Evolutionary conservation across 2,888 invertebrate genomes (phyloP), one percentile per base, ranked within the genome.

Genomic region (Brachynemurus nebulosus): DNA sequence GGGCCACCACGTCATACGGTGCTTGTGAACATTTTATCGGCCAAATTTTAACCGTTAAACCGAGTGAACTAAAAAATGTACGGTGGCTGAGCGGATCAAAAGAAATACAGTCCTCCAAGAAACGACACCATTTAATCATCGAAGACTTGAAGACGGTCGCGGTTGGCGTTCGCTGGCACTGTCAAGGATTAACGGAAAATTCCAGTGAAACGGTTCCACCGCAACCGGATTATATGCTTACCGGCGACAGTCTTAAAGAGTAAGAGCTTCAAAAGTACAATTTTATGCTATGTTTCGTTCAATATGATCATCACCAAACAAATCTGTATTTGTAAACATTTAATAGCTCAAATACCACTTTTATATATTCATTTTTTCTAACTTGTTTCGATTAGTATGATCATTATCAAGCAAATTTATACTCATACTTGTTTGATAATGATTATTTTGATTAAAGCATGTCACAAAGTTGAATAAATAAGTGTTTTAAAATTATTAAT

Each of bases 81-180:
- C 80, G 80, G 57, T 89, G 92, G 85, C 67, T 90, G 17, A 74
- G 80, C 46, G 74, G 81, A 51, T 78, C 83, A 6, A 81, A 83
- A 60, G 76, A 79, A 49, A 76, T 86, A 8, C 37, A 44, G 9
- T n/a, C 49, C 30, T 27, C 25, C 2, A 57, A 59, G 41, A 55
- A 54, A 11, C 48, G 59, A 17, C 63, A 63, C 48, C 50, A 60
- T 70, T 84, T 86, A 52, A 80, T 81, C 4, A 86, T 93, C 14
- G 86, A 89, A 59, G 79, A 82, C 41, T 82, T 92, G 7, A 76
- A 83, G 58, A 82, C 86, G 2, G 78, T 80, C 49, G 76, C 80
- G 51, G 78, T 92, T 14, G 84, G 81, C 54, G 86, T 93, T 1
- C 82, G 84, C 55, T 92, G 92, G 91, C 83, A 86, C 52, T 88